These are phyloP conservation scores for Acrocyrtus sp. DNA, from an alignment of 2,888 invertebrate species.

Conservation along the genomic window DNA sequence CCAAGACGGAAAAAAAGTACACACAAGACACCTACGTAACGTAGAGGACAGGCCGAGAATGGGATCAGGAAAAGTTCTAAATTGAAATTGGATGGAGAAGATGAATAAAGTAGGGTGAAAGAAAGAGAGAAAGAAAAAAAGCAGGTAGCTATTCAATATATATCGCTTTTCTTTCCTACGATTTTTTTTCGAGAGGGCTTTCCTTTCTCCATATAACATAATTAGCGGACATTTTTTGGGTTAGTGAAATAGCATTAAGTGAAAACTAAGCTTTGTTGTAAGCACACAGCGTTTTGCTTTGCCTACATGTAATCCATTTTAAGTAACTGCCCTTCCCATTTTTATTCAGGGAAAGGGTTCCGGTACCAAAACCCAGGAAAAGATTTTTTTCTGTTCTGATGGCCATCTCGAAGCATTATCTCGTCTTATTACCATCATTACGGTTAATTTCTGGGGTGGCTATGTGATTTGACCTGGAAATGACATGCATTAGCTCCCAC, in stretches of 20 bases:
- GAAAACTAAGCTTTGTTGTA: background rate
- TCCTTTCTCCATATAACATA: no score
- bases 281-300: background rate
- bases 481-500: no score
- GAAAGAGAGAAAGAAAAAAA: slow-evolving; percentile 3
- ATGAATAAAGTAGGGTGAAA: background rate
- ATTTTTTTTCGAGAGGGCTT: background rate
- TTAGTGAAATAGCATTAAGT: background rate
- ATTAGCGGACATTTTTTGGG: background rate
- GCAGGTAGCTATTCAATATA: slow-evolving; percentile 10
- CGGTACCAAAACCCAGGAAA: no score
- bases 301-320: no score
- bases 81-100: slow-evolving; percentile 8
- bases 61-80: background rate
- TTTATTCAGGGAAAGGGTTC: background rate
- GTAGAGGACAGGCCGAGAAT: background rate
- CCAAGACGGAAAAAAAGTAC: slow-evolving; percentile 1
- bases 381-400: slow-evolving; percentile 28
- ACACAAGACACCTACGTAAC: background rate
- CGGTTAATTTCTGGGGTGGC: slow-evolving; percentile 27
- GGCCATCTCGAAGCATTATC: slow-evolving; percentile 30
- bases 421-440: slow-evolving; percentile 40
- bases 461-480: slow-evolving; percentile 37
- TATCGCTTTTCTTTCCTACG: background rate
- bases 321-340: no score